Evolutionary conservation across 2,113 vertebrate genomes (phyloP).

Genomic region (Elanus axillaris): DNA sequence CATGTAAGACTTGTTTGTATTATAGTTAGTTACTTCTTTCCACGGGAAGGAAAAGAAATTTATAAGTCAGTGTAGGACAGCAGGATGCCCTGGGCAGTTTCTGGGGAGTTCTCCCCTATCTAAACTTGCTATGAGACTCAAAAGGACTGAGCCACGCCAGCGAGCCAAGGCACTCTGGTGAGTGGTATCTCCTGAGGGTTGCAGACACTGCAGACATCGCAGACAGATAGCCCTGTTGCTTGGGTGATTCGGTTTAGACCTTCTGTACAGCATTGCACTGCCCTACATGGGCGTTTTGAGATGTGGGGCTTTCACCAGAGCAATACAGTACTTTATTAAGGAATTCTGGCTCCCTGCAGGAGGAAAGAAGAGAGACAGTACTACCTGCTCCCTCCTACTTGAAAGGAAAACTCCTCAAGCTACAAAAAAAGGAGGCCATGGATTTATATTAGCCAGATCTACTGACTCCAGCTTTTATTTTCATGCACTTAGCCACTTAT

Average conservation of each 20-base stretch:
- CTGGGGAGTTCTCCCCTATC: neutral
- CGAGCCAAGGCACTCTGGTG: neutral
- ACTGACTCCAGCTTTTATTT: constrained; percentile 10
- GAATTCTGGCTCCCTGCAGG: neutral
- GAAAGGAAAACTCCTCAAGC: neutral
- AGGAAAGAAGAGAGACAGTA: neutral
- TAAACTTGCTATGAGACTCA: neutral
- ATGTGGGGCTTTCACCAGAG: neutral
- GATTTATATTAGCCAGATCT: neutral
- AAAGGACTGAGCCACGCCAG: neutral
- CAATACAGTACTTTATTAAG: neutral
- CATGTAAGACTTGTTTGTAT: neutral
- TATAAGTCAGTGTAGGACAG: neutral
- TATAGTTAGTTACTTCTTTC: neutral
- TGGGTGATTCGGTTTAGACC: neutral
- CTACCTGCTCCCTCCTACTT: neutral
- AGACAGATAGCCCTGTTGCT: rapidly evolving
- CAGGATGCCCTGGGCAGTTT: neutral
- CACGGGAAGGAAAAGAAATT: neutral
- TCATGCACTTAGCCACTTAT: neutral
- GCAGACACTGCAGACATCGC: rapidly evolving
- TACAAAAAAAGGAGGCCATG: neutral
- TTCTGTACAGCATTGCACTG: neutral
- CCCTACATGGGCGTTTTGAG: rapidly evolving
- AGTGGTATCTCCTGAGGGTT: neutral